These are phyloP conservation scores for Leptinotarsa undecemlineata DNA, from an alignment of 1,140 invertebrate species.

Conservation along the genomic window DNA sequence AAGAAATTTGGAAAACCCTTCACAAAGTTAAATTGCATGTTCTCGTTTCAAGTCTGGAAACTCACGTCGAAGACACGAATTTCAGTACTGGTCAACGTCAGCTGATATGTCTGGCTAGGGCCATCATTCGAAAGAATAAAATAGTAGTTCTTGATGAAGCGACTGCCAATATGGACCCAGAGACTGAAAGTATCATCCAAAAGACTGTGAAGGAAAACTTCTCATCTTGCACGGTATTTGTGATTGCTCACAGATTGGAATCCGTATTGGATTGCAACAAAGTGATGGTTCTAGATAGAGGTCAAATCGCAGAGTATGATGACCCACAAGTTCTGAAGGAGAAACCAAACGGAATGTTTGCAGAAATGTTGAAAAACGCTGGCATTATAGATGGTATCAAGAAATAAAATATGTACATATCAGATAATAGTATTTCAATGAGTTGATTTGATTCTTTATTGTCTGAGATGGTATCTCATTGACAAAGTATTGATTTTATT, in stretches of 20 bases:
- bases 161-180: constrained; percentile 71
- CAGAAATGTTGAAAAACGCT: constrained; percentile 70
- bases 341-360: constrained; percentile 66
- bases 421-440: no score
- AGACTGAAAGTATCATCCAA: constrained; percentile 71
- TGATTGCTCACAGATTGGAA: constrained; percentile 80
- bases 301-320: constrained; percentile 70
- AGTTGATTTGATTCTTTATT: no score
- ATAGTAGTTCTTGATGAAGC: constrained; percentile 80
- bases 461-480: no score
- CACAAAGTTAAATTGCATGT: constrained; percentile 50
- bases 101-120: constrained; percentile 76
- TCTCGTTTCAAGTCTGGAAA: constrained; percentile 28
- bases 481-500: no score
- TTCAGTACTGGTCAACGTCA: constrained; percentile 81
- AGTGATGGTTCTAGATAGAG: constrained; percentile 74
- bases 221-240: constrained; percentile 73
- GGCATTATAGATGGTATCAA: neutral
- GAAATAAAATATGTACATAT: neutral
- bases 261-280: constrained; percentile 81
- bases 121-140: constrained; percentile 73
- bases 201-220: constrained; percentile 72
- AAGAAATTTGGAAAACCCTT: constrained; percentile 46
- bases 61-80: constrained; percentile 34
- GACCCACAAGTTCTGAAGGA: constrained; percentile 69